Percentiles rank a stretch among this genome's conserved stretches.
These are phyloP conservation scores for Parazoanthus darwini DNA, from an alignment of 92 coral and sea anemone genomes.

Conservation along the genomic window DNA sequence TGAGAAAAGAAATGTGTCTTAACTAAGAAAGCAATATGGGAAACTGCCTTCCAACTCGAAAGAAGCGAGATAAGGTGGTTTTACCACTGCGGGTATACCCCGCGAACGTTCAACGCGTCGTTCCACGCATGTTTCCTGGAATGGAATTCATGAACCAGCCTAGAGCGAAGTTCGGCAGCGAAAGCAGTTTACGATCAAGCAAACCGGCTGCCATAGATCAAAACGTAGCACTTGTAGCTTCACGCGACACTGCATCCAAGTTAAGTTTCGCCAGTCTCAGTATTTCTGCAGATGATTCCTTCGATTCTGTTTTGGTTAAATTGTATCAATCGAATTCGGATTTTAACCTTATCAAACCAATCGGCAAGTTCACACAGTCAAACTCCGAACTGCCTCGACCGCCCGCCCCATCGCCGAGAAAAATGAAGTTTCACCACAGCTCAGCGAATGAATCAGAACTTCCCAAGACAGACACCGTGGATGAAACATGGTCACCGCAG, in stretches of 20 bases:
- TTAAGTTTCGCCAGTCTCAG: not conserved
- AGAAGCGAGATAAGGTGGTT: constrained; percentile 9
- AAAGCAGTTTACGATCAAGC: constrained; percentile 20
- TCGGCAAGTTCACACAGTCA: not conserved
- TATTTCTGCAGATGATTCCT: not conserved
- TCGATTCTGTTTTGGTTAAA: constrained; percentile 10
- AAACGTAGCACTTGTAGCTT: not conserved
- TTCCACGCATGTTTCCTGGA: not conserved
- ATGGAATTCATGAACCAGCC: not conserved
- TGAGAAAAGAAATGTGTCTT: not conserved
- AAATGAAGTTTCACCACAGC: not conserved
- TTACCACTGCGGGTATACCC: not conserved
- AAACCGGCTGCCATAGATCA: not conserved
- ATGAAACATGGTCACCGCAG: not conserved
- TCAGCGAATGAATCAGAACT: not conserved
- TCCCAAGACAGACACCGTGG: not conserved
- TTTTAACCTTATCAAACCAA: not conserved
- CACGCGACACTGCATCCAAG: not conserved
- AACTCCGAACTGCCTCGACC: not conserved
- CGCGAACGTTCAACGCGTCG: not conserved
- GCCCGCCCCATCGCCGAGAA: constrained; percentile 1
- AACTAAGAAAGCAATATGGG: not conserved
- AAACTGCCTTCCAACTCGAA: constrained; percentile 16
- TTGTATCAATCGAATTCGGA: not conserved
- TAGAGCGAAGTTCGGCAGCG: not conserved